Base-by-base conservation (phyloP, 2,797 vertebrate species). In the Epinephelus malabaricus region DNA sequence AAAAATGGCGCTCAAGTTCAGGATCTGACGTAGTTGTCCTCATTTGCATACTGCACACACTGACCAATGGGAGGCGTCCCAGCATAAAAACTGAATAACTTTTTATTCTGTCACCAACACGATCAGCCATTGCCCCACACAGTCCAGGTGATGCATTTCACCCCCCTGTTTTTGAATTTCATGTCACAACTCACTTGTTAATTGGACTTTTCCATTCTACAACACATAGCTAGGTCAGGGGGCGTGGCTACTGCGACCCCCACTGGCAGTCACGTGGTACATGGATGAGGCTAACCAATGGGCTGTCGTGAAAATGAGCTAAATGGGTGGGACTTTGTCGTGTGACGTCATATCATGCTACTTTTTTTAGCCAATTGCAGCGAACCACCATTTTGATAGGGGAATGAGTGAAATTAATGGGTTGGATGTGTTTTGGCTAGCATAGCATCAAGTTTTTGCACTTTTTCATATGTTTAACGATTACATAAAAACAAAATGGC, bases 1-100 rank as follows among this genome's bases (percentile, higher is more conserved):
- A 96, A 96, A 93, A 97, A 99, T 99, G 98, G 98, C 98, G 98
- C 96, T 96, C 86, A 96, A 95, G 94, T 96, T 94, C 94, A 94
- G 97, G 97, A 98, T 97, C 93, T 99, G 97, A 98, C 97, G 97
- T 94, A 4, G 0, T 0, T 0, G 0, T 0, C 19, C 66, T 73
- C 21, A 98, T 98, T 98, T 97, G 95, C 97, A 99, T 98, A 94
- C 55, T 73, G 81, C 27, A 46, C 74, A 79, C 84, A 82, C 66
- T 91, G 93, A 93, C 97, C 97, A 98, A 98, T 98, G 54, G 84
- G 85, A 85, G 88, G 43, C 70, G 21, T 73, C 46, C 12, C 14
- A 34, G 64, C 70, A 62, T 76, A 78, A 91, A 93, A 82, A 61
- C 85, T 79, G 5, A 78, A 86, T 83, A 93, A 92, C 75, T 88